phyloP scores from a whole-genome alignment of 37 sponge, comb jelly and placozoan genomes.

The Halisarca cf. caerulea region DNA sequence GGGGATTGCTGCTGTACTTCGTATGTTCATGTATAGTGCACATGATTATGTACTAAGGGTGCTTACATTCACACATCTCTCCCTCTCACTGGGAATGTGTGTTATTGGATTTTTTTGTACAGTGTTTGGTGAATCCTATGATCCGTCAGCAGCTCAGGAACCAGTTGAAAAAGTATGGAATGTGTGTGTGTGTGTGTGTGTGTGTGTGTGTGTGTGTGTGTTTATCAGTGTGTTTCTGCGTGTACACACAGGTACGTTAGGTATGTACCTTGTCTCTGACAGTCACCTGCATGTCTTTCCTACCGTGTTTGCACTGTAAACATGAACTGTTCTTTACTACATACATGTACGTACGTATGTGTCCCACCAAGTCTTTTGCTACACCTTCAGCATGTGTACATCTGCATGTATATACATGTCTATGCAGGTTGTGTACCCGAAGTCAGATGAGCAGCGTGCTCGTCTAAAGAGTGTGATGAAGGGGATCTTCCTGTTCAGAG shows the following conservation, averaged over 20 bases:
- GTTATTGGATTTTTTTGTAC: not conserved
- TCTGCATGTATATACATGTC: not conserved
- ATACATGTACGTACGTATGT: no score
- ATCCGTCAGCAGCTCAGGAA: conserved; percentile 56
- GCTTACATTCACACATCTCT: not conserved
- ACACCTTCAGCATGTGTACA: no score
- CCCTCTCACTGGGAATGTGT: not conserved
- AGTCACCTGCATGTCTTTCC: no score
- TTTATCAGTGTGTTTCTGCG: no score
- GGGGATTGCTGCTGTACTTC: no score
- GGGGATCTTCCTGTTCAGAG: conserved; percentile 79
- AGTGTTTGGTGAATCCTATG: conserved; percentile 87
- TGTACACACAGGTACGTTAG: no score
- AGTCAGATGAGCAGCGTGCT: conserved; percentile 87
- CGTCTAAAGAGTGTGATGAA: conserved; percentile 67
- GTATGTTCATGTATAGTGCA: no score
- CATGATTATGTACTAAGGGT: not conserved
- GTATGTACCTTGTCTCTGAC: no score
- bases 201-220: no score
- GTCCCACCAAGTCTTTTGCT: no score
- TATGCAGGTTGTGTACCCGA: conserved; percentile 80
- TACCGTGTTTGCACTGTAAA: no score
- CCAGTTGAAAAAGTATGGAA: conserved; percentile 29
- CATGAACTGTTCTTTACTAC: no score
- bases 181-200: not conserved